These are phyloP conservation scores for Thyatira batis DNA, from an alignment of 2,888 invertebrate genomes.

Conservation along the genomic window DNA sequence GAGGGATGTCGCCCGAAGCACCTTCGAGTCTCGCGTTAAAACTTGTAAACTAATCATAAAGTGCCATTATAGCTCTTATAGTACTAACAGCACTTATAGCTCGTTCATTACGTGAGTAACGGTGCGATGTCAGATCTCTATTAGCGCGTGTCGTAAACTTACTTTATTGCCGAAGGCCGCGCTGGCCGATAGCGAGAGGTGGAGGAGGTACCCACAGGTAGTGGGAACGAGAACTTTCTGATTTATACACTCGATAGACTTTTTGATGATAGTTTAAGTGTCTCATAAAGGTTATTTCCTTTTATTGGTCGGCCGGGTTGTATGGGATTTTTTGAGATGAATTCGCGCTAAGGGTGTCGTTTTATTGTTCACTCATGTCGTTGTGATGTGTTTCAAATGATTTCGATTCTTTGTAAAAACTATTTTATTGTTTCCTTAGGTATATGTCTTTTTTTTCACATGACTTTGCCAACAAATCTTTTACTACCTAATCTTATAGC, in stretches of 20 bases:
- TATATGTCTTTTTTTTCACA: too few relatives aligned
- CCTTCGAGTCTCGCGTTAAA: slow-evolving; percentile 17
- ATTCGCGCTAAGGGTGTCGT: neutral
- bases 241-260: slow-evolving; percentile 37
- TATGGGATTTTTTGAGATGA: neutral
- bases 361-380: too few relatives aligned
- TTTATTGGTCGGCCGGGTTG: neutral
- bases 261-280: neutral
- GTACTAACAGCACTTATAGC: slow-evolving; percentile 1
- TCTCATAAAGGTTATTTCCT: neutral
- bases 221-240: slow-evolving; percentile 49
- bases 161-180: slow-evolving; percentile 36
- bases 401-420: too few relatives aligned
- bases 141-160: slow-evolving; percentile 50
- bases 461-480: too few relatives aligned
- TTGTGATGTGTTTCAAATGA: too few relatives aligned
- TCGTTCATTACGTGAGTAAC: slow-evolving; percentile 16
- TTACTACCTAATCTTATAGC: too few relatives aligned
- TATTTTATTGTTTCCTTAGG: too few relatives aligned
- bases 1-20: slow-evolving; percentile 7
- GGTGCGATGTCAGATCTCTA: slow-evolving; percentile 26
- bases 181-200: too few relatives aligned
- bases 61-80: slow-evolving; percentile 12
- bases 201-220: too few relatives aligned
- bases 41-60: slow-evolving; percentile 25